These are phyloP conservation scores for Catharus minimus DNA, from an alignment of 2,113 vertebrate species.

Conservation along the genomic window DNA sequence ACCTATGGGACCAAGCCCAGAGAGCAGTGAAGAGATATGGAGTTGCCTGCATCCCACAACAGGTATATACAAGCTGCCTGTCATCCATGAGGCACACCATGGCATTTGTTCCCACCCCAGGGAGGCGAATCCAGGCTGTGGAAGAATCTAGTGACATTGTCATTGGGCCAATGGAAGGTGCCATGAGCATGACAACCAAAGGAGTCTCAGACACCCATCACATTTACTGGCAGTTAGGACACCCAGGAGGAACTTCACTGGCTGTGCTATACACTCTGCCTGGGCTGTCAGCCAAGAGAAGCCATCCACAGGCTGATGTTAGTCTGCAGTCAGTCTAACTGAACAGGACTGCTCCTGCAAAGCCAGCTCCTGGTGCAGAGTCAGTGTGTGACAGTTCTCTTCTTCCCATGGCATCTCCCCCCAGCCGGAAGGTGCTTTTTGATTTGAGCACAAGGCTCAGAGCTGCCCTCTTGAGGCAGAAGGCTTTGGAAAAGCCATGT, in stretches of 20 bases:
- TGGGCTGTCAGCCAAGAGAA: not conserved
- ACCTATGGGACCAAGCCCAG: slow-evolving; percentile 75
- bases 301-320: not conserved
- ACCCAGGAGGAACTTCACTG: not conserved
- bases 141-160: not conserved
- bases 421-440: not conserved
- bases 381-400: not conserved
- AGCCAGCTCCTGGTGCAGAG: not conserved
- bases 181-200: not conserved
- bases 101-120: not conserved
- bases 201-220: not conserved
- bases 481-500: not conserved
- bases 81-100: not conserved
- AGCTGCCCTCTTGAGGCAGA: not conserved
- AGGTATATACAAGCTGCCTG: not conserved
- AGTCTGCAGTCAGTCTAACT: not conserved
- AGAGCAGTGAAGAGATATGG: not conserved
- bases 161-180: not conserved
- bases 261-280: not conserved
- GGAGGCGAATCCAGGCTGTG: not conserved
- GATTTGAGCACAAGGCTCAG: not conserved
- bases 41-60: not conserved
- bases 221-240: not conserved
- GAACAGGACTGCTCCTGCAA: not conserved
- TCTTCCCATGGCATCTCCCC: not conserved